These are phyloP conservation scores for Trichomycterus rosablanca DNA, from an alignment of 2,113 vertebrate species.

Conservation along the genomic window DNA sequence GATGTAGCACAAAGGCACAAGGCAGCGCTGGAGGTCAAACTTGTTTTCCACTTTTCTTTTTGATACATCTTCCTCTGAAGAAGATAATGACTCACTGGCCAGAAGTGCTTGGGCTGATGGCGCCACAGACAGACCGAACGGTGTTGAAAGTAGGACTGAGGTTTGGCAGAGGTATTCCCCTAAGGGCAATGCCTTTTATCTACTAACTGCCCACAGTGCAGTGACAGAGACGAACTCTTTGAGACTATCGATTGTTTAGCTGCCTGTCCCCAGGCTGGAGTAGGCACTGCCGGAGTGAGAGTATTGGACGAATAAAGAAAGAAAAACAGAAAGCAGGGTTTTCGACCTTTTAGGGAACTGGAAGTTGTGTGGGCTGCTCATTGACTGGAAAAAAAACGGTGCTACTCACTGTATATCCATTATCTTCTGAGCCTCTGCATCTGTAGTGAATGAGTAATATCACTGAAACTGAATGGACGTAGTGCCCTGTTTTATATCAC, in stretches of 20 bases:
- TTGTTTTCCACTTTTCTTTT: slow-evolving; percentile 16
- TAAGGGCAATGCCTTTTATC: slow-evolving; percentile 19
- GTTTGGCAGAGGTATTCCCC: slow-evolving; percentile 47
- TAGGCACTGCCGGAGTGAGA: slow-evolving; percentile 26
- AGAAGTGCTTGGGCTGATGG: slow-evolving; percentile 25
- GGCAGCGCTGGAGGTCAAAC: not conserved
- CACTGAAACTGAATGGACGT: slow-evolving; percentile 17
- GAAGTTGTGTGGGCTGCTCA: slow-evolving; percentile 38
- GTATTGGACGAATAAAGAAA: slow-evolving; percentile 40
- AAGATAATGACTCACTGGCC: slow-evolving; percentile 49
- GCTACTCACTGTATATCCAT: slow-evolving; percentile 11
- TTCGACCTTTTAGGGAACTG: slow-evolving; percentile 35
- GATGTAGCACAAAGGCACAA: slow-evolving; percentile 2
- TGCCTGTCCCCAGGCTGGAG: slow-evolving; percentile 28
- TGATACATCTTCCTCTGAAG: slow-evolving; percentile 51
- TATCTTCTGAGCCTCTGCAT: slow-evolving; percentile 20
- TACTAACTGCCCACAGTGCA: slow-evolving; percentile 42
- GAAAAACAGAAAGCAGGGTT: slow-evolving; percentile 28
- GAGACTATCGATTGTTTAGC: slow-evolving; percentile 47
- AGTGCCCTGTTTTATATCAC: slow-evolving; percentile 5
- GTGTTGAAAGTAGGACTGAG: slow-evolving; percentile 62
- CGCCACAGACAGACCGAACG: slow-evolving; percentile 33
- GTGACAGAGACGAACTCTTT: slow-evolving; percentile 47
- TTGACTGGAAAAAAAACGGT: slow-evolving; percentile 36
- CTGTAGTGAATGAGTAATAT: slow-evolving; percentile 10